phyloP scores from a whole-genome alignment of 2,888 invertebrate species.

The Epiblema foenella region DNA sequence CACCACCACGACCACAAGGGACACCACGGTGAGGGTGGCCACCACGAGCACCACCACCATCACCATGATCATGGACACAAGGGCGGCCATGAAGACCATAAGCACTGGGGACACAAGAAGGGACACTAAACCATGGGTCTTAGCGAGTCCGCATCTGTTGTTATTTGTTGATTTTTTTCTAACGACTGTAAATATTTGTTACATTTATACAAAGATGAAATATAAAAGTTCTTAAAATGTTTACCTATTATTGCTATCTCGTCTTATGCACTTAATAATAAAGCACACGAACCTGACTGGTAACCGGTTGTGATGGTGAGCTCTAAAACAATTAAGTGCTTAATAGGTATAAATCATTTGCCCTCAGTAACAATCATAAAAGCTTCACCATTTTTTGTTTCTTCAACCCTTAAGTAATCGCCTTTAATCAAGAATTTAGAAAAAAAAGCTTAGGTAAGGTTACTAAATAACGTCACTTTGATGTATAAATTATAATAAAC shows the following conservation, averaged over 20 bases:
- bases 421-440: neutral
- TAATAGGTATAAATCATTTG: no score
- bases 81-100: constrained; percentile 91
- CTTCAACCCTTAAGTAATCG: neutral
- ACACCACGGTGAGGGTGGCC: constrained; percentile 90
- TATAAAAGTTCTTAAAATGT: constrained; percentile 39
- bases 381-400: neutral
- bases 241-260: constrained; percentile 17
- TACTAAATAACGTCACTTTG: neutral
- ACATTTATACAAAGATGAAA: constrained; percentile 57
- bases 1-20: constrained; percentile 92
- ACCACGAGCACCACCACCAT: constrained; percentile 90
- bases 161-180: constrained; percentile 67
- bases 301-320: neutral
- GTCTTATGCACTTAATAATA: neutral
- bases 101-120: constrained; percentile 89
- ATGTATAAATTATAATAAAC: constrained; percentile 25
- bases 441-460: constrained; percentile 8
- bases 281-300: neutral
- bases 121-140: constrained; percentile 65
- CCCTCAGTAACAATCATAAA: neutral
- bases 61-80: constrained; percentile 91
- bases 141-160: constrained; percentile 53
- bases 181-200: constrained; percentile 59
- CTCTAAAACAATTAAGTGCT: no score